phyloP scores from a whole-genome alignment of 2,888 invertebrate genomes.

The Standfussiana lucernea region DNA sequence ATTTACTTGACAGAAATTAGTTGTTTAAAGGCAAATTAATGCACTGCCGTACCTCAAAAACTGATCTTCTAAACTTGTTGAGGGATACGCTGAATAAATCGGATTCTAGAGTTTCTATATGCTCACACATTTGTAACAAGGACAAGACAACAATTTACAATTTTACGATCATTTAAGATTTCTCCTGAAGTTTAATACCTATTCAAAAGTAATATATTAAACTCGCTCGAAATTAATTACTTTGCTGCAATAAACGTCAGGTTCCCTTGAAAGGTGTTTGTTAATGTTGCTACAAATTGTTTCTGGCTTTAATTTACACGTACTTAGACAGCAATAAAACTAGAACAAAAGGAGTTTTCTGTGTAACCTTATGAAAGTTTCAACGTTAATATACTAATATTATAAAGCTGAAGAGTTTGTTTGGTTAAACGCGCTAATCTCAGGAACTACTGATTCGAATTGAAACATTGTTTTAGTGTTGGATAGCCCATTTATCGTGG shows the following conservation, averaged over 20 bases:
- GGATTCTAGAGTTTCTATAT: too few relatives aligned
- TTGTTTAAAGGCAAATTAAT: too few relatives aligned
- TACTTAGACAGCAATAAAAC: constrained; percentile 21
- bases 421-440: too few relatives aligned
- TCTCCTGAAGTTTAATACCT: constrained; percentile 19
- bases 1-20: too few relatives aligned
- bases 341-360: not conserved
- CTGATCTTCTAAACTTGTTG: too few relatives aligned
- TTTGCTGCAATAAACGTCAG: constrained; percentile 52
- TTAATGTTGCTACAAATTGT: constrained; percentile 46
- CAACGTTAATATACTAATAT: too few relatives aligned
- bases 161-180: constrained; percentile 44
- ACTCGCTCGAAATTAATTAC: constrained; percentile 51
- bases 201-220: constrained; percentile 38
- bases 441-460: too few relatives aligned
- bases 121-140: not conserved
- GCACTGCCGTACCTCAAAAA: too few relatives aligned
- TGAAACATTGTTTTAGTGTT: too few relatives aligned
- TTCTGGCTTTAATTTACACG: constrained; percentile 21
- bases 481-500: too few relatives aligned
- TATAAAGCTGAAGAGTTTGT: too few relatives aligned
- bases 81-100: too few relatives aligned
- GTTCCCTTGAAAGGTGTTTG: constrained; percentile 35
- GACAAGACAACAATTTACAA: constrained; percentile 14
- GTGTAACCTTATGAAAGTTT: not conserved